phyloP scores from a whole-genome alignment of 2,888 invertebrate genomes.

The Ochropleura plecta region DNA sequence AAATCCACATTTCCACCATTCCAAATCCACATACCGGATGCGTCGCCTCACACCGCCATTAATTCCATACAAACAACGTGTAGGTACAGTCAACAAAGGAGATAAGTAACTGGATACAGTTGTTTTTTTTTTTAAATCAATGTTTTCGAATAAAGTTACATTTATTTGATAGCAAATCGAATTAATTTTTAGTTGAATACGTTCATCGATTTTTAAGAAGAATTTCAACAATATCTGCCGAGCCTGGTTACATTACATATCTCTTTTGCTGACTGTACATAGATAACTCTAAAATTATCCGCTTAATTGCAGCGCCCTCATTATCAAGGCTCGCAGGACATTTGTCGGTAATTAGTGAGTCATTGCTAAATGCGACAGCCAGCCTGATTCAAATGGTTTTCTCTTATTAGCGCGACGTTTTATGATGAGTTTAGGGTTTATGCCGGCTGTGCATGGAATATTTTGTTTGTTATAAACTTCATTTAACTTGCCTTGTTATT shows the following conservation, averaged over 20 bases:
- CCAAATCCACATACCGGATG: constrained; percentile 28
- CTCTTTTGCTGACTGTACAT: neutral
- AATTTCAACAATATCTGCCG: no score
- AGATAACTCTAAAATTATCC: constrained; percentile 59
- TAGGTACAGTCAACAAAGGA: neutral
- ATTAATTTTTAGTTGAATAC: no score
- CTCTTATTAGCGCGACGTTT: constrained; percentile 49
- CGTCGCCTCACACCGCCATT: constrained; percentile 26
- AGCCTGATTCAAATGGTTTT: constrained; percentile 50
- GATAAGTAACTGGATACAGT: no score
- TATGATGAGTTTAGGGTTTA: neutral
- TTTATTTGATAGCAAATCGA: no score
- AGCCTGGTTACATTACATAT: no score
- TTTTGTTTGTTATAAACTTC: neutral
- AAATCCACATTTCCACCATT: constrained; percentile 22
- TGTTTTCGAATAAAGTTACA: no score
- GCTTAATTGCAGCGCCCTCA: constrained; percentile 58
- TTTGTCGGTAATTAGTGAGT: constrained; percentile 58
- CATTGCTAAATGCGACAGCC: constrained; percentile 34
- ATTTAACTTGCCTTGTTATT: no score
- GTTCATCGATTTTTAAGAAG: no score
- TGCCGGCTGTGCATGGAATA: neutral
- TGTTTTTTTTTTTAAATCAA: no score
- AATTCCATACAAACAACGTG: constrained; percentile 2
- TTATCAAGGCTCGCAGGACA: constrained; percentile 63